These are phyloP conservation scores for Tetrao urogallus DNA, from an alignment of 2,113 vertebrate genomes.

Conservation along the genomic window DNA sequence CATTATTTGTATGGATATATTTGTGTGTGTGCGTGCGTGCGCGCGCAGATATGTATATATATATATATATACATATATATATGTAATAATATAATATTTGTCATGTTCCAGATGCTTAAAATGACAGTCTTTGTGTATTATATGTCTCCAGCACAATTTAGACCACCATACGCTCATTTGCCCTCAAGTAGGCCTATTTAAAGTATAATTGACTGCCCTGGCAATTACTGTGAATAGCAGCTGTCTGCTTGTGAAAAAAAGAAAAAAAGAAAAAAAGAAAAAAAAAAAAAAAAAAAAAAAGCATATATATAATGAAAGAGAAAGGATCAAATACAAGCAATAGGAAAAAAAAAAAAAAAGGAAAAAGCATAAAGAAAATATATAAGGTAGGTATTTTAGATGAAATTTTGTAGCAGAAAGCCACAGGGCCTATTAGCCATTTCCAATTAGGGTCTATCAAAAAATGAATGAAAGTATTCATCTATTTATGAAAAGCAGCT, in stretches of 20 bases:
- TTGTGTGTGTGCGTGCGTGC: neutral
- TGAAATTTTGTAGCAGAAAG: conserved; percentile 77
- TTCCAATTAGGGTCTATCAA: conserved; percentile 80
- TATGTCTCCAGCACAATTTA: conserved; percentile 80
- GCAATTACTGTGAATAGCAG: conserved; percentile 88
- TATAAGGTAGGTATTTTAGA: conserved; percentile 73
- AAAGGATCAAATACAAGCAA: conserved; percentile 80
- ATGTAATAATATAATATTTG: conserved; percentile 78
- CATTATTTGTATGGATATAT: neutral
- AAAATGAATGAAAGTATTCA: conserved; percentile 79
- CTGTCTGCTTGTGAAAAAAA: conserved; percentile 75
- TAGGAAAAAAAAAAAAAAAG: conserved; percentile 35
- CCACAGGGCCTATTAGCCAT: conserved; percentile 76
- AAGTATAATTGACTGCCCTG: conserved; percentile 85
- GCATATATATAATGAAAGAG: conserved; percentile 81
- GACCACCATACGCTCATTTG: conserved; percentile 81
- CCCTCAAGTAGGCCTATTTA: conserved; percentile 87
- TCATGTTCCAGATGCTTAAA: conserved; percentile 79
- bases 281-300: conserved; percentile 52
- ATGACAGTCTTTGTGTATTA: conserved; percentile 79
- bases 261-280: conserved; percentile 50
- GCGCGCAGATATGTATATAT: neutral
- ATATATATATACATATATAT: too few species aligned
- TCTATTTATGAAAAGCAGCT: conserved; percentile 84
- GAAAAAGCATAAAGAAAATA: conserved; percentile 80